These are phyloP conservation scores for Akabosia matsudoensis DNA, from an alignment of 1,140 invertebrate species.

Conservation along the genomic window DNA sequence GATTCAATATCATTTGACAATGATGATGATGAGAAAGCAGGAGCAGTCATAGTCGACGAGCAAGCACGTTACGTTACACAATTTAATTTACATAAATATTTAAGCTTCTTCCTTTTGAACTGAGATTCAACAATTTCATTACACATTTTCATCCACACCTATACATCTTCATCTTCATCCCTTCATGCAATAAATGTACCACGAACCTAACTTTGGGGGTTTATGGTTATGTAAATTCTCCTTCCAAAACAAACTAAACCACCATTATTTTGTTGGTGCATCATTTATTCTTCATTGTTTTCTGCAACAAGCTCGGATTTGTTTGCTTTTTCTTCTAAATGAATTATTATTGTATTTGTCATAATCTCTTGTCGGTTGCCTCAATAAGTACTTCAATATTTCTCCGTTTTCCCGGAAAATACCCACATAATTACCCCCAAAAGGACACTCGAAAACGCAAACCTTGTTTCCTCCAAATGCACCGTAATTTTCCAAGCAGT, in stretches of 20 bases:
- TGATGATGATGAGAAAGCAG: too few relatives aligned
- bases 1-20: too few relatives aligned
- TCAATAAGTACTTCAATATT: not conserved
- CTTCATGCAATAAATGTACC: not conserved
- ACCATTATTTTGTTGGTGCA: too few relatives aligned
- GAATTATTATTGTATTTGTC: too few relatives aligned
- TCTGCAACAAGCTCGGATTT: not conserved
- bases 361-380: too few relatives aligned
- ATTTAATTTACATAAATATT: too few relatives aligned
- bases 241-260: too few relatives aligned
- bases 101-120: too few relatives aligned
- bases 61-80: too few relatives aligned
- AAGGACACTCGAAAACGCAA: not conserved
- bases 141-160: too few relatives aligned
- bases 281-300: not conserved
- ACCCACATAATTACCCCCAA: slow-evolving; percentile 24
- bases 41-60: too few relatives aligned
- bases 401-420: not conserved
- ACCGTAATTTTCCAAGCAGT: not conserved
- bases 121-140: too few relatives aligned
- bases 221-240: slow-evolving; percentile 10
- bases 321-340: not conserved
- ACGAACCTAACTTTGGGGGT: not conserved
- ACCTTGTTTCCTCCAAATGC: not conserved
- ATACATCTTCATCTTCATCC: not conserved